phyloP scores from a whole-genome alignment of 35 echinoderm and acorn worm species.

The Nesometra sesokonis region DNA sequence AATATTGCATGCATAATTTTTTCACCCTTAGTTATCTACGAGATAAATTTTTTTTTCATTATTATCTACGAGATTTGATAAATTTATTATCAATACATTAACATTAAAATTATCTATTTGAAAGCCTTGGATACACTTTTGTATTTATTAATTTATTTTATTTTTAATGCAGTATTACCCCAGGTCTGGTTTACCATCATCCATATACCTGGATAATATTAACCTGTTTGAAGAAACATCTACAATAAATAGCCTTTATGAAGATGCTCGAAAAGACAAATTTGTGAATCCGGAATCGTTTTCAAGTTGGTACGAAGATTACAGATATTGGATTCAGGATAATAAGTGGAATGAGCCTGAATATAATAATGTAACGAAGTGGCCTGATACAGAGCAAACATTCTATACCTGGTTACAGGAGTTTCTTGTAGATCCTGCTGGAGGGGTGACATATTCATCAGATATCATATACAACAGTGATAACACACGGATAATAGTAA shows the following conservation, averaged over 20 bases:
- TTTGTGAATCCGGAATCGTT: neutral
- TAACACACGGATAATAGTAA: no score
- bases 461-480: neutral
- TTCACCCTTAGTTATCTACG: no score
- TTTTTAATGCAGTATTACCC: slow-evolving; percentile 23
- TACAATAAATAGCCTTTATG: neutral
- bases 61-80: no score
- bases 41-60: no score
- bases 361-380: neutral
- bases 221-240: neutral
- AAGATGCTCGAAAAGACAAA: neutral
- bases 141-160: neutral
- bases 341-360: neutral
- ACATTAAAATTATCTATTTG: no score
- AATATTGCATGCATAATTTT: no score
- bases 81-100: no score
- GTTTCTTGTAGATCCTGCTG: neutral
- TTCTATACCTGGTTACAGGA: slow-evolving; percentile 2
- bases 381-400: neutral
- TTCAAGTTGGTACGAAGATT: slow-evolving; percentile 10
- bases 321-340: neutral
- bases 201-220: neutral
- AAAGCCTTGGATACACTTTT: no score
- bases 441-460: neutral
- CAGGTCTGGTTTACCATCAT: neutral